Evolutionary conservation across 2,797 vertebrate species (phyloP).

Genomic region (Lepus townsendii): DNA sequence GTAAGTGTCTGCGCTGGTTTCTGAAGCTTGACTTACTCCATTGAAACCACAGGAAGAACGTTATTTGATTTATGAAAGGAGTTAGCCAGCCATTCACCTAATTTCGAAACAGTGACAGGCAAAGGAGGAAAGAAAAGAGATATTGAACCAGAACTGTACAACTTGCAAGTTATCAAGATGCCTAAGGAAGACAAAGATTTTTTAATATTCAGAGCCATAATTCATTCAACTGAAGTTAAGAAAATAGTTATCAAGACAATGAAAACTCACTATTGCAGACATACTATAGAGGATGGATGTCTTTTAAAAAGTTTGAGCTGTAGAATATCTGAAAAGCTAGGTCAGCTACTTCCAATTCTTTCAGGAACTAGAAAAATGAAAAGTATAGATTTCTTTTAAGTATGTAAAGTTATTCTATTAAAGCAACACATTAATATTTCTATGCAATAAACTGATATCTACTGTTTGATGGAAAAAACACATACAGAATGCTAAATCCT

Average conservation of each 20-base stretch:
- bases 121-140: slow-evolving; percentile 76
- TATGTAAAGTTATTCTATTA: slow-evolving; percentile 42
- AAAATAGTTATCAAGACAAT: slow-evolving; percentile 75
- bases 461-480: slow-evolving; percentile 8
- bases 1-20: slow-evolving; percentile 71
- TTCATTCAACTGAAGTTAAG: slow-evolving; percentile 75
- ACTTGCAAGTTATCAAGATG: slow-evolving; percentile 74
- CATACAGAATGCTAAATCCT: neutral
- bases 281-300: slow-evolving; percentile 32
- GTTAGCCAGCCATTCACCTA: slow-evolving; percentile 83
- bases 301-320: slow-evolving; percentile 52
- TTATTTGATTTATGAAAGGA: slow-evolving; percentile 83
- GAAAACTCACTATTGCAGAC: slow-evolving; percentile 53
- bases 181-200: slow-evolving; percentile 76
- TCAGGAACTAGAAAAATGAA: slow-evolving; percentile 28
- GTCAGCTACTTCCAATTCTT: slow-evolving; percentile 44
- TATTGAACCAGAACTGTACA: slow-evolving; percentile 78
- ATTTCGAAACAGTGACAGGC: slow-evolving; percentile 80
- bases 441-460: slow-evolving; percentile 40
- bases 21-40: slow-evolving; percentile 80
- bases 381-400: slow-evolving; percentile 28
- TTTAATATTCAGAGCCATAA: slow-evolving; percentile 75
- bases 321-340: neutral
- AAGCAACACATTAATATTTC: slow-evolving; percentile 48
- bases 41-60: slow-evolving; percentile 78